Percentiles rank a stretch among this genome's conserved stretches.
These are phyloP conservation scores for Drosophila diplacantha DNA, from an alignment of 2,888 invertebrate species.

Conservation along the genomic window DNA sequence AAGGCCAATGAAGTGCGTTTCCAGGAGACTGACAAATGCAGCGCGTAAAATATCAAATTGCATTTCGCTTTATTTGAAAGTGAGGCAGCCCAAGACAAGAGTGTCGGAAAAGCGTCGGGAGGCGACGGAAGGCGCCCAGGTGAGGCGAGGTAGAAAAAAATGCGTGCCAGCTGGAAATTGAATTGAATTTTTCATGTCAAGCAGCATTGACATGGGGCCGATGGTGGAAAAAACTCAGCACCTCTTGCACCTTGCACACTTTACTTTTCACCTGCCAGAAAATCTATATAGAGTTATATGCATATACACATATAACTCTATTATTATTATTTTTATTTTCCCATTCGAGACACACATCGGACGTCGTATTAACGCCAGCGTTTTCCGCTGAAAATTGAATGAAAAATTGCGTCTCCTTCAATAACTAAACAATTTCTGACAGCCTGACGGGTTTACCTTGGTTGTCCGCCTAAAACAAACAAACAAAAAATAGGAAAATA, in stretches of 20 bases:
- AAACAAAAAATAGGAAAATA: not conserved
- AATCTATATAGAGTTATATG: conserved; percentile 4
- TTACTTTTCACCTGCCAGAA: conserved; percentile 27
- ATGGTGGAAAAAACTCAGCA: conserved; percentile 42
- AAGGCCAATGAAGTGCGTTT: conserved; percentile 25
- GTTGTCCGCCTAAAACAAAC: not conserved
- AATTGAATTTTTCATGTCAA: conserved; percentile 69
- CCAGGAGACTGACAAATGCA: conserved; percentile 37
- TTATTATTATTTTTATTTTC: conserved; percentile 19
- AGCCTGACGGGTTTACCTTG: conserved; percentile 2
- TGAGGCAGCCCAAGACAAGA: conserved; percentile 26
- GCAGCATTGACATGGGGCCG: conserved; percentile 54
- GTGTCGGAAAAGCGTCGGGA: conserved; percentile 26
- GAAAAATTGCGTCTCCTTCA: conserved; percentile 22
- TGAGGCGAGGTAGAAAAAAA: not conserved
- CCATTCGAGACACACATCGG: not conserved
- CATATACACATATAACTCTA: too few relatives aligned
- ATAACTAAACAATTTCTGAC: conserved; percentile 20
- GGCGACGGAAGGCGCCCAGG: not conserved
- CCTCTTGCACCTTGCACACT: conserved; percentile 50
- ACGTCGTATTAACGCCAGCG: conserved; percentile 24
- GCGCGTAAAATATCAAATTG: conserved; percentile 65
- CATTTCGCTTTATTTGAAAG: conserved; percentile 58
- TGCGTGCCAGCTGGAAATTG: conserved; percentile 14
- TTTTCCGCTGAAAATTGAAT: conserved; percentile 14